Evolutionary conservation across 2,797 vertebrate species (phyloP).

Genomic region (Sparus aurata): DNA sequence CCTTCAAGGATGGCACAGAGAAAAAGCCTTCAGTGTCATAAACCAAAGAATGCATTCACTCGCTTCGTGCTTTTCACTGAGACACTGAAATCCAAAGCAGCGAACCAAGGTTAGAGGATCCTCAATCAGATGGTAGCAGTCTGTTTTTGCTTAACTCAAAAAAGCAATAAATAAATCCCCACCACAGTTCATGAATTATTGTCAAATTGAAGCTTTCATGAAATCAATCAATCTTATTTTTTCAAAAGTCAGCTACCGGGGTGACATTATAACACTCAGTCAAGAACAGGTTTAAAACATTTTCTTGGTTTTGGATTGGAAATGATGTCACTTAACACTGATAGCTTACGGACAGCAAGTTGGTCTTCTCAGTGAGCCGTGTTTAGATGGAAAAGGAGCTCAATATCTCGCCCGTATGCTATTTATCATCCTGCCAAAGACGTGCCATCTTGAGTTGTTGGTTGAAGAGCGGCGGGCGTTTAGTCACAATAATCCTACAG

Average conservation of each 20-base stretch:
- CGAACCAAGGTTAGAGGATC: constrained; percentile 1
- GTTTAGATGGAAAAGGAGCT: constrained; percentile 37
- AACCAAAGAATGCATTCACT: background rate
- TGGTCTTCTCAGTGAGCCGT: background rate
- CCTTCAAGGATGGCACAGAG: constrained; percentile 28
- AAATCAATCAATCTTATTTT: background rate
- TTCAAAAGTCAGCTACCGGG: background rate
- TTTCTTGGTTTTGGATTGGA: background rate
- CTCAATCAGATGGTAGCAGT: background rate
- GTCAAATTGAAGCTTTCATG: background rate
- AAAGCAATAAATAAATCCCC: no score
- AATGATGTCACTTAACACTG: background rate
- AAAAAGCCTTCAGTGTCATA: constrained; percentile 5
- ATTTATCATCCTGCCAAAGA: constrained; percentile 63
- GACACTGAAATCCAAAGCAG: background rate
- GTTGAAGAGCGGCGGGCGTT: constrained; percentile 47
- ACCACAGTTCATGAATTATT: background rate
- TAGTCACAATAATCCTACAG: constrained; percentile 69
- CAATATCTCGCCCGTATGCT: constrained; percentile 36
- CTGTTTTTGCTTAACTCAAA: background rate
- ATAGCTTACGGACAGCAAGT: background rate
- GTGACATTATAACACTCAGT: background rate
- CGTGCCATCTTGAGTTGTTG: constrained; percentile 39
- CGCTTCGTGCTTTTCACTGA: background rate
- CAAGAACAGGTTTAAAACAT: background rate